These are phyloP conservation scores for Linnaemya tessellans DNA, from an alignment of 2,888 invertebrate species.

Conservation along the genomic window DNA sequence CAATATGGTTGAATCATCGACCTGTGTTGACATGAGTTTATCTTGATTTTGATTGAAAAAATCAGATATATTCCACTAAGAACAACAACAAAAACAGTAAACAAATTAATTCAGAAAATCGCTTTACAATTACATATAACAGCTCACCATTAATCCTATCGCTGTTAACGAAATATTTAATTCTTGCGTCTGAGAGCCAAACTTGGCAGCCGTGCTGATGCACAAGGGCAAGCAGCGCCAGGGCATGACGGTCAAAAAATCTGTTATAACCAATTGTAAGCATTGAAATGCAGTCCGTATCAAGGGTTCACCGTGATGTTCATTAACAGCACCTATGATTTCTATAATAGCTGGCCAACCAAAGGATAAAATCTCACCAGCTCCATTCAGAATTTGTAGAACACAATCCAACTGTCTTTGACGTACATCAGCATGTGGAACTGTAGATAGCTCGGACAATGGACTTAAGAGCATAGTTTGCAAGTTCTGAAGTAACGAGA, in stretches of 20 bases:
- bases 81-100: constrained; percentile 78
- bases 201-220: constrained; percentile 96
- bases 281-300: constrained; percentile 98
- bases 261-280: constrained; percentile 96
- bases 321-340: constrained; percentile 97
- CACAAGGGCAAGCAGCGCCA: constrained; percentile 95
- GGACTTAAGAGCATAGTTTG: constrained; percentile 94
- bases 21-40: constrained; percentile 89
- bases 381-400: constrained; percentile 94
- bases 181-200: constrained; percentile 97
- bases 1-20: constrained; percentile 90
- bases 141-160: constrained; percentile 95
- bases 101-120: neutral
- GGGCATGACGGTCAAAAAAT: constrained; percentile 96
- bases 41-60: constrained; percentile 98
- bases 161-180: constrained; percentile 98
- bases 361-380: constrained; percentile 95
- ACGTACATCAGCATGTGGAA: constrained; percentile 96
- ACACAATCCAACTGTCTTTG: constrained; percentile 97
- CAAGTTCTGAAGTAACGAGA: constrained; percentile 85
- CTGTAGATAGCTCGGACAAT: constrained; percentile 94
- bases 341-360: constrained; percentile 98
- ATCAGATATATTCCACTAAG: constrained; percentile 99
- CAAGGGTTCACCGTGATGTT: constrained; percentile 95
- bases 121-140: too few species aligned